phyloP scores from a whole-genome alignment of 2,113 vertebrate species.

The Myiagra hebetior region DNA sequence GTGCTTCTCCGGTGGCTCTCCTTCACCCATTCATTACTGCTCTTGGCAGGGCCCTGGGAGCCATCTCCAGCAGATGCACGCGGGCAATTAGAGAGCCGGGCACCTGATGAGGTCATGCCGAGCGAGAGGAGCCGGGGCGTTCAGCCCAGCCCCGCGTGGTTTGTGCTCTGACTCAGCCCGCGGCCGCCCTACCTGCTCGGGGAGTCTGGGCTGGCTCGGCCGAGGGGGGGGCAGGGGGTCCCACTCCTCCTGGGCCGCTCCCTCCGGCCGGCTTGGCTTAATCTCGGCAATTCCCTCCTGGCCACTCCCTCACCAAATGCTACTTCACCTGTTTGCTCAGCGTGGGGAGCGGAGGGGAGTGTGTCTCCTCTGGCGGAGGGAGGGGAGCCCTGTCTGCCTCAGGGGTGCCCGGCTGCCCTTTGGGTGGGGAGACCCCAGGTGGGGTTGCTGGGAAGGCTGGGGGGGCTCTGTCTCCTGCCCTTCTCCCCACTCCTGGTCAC shows the following conservation, averaged over 20 bases:
- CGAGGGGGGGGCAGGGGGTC: background rate
- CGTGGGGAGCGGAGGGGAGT: background rate
- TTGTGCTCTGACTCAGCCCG: slow-evolving; percentile 24
- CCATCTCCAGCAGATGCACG: background rate
- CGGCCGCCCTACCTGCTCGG: background rate
- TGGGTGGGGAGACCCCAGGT: rapidly evolving
- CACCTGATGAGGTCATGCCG: slow-evolving; percentile 28
- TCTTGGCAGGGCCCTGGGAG: slow-evolving; percentile 10
- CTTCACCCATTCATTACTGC: background rate
- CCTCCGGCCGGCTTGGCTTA: background rate
- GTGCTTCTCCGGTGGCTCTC: background rate
- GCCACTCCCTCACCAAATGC: background rate
- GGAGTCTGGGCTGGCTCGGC: background rate
- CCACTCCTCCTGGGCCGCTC: background rate
- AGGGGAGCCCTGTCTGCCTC: too few species aligned
- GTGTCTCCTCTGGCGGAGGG: background rate
- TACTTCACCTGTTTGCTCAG: background rate
- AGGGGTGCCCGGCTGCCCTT: background rate
- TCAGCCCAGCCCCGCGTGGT: background rate
- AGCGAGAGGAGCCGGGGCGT: background rate
- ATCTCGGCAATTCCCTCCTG: background rate
- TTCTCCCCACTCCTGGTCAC: rapidly evolving
- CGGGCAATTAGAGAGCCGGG: background rate
- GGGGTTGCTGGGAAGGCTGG: background rate
- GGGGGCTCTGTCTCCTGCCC: background rate